These are phyloP conservation scores for Drosophila cognata DNA, from an alignment of 2,888 invertebrate species.

Conservation along the genomic window DNA sequence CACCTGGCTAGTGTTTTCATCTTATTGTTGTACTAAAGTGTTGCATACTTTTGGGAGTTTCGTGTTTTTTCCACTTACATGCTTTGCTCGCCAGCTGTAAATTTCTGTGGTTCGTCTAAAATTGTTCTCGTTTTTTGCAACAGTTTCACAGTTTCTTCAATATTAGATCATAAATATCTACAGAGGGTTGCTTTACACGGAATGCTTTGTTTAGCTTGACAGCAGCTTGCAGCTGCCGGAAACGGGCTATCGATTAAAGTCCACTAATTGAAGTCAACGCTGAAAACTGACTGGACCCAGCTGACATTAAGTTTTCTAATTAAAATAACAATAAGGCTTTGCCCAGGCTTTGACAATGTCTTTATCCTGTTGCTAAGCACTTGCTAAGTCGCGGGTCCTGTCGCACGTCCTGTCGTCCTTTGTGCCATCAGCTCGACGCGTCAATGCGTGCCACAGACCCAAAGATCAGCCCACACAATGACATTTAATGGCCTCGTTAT, in stretches of 20 bases:
- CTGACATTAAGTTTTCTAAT: constrained; percentile 76
- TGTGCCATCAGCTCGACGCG: constrained; percentile 2
- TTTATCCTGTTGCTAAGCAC: constrained; percentile 42
- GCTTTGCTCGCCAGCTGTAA: constrained; percentile 32
- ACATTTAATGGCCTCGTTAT: constrained; percentile 72
- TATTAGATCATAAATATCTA: constrained; percentile 12
- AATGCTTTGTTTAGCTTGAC: constrained; percentile 40
- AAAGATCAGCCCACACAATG: constrained; percentile 48
- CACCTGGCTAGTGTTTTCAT: constrained; percentile 55
- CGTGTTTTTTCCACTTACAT: constrained; percentile 18
- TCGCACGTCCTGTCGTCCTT: constrained; percentile 2
- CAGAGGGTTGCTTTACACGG: constrained; percentile 11
- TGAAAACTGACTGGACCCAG: constrained; percentile 7
- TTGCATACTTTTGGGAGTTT: constrained; percentile 67
- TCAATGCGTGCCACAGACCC: constrained; percentile 10
- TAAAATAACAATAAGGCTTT: constrained; percentile 76
- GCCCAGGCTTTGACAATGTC: constrained; percentile 50
- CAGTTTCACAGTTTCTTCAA: constrained; percentile 25
- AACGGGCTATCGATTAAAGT: constrained; percentile 31
- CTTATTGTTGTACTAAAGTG: constrained; percentile 44
- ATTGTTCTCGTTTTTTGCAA: constrained; percentile 31
- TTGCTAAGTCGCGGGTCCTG: constrained; percentile 42
- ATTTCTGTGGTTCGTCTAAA: constrained; percentile 57
- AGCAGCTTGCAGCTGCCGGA: constrained; percentile 22
- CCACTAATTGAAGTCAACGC: constrained; percentile 48